Evolutionary conservation across 2,113 vertebrate species (phyloP).

Genomic region (Ammodytes dubius): DNA sequence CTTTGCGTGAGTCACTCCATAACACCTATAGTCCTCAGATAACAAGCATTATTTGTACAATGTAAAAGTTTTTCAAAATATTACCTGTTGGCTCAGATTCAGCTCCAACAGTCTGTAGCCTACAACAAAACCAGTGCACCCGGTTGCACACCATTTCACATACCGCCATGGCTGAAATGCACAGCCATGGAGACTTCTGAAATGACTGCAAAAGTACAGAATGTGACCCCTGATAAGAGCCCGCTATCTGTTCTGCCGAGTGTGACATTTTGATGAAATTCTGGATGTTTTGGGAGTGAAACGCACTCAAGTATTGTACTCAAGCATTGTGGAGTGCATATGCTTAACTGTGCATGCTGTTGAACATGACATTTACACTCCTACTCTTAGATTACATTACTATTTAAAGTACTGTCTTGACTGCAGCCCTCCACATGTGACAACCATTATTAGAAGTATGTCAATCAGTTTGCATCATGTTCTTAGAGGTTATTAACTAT

Average conservation of each 20-base stretch:
- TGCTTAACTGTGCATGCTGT: slow-evolving; percentile 28
- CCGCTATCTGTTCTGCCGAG: slow-evolving; percentile 57
- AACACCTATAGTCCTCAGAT: slow-evolving; percentile 41
- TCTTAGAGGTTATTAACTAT: neutral
- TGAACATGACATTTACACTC: slow-evolving; percentile 23
- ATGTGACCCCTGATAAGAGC: slow-evolving; percentile 66
- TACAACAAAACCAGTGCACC: slow-evolving; percentile 49
- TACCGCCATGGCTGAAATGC: slow-evolving; percentile 38
- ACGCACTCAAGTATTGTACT: slow-evolving; percentile 55
- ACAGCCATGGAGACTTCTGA: slow-evolving; percentile 54
- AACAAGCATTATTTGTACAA: slow-evolving; percentile 27
- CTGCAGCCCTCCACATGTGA: neutral
- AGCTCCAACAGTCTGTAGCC: slow-evolving; percentile 39
- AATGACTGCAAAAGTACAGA: slow-evolving; percentile 60
- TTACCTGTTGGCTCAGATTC: slow-evolving; percentile 57
- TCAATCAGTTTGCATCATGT: neutral
- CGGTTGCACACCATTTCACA: slow-evolving; percentile 31
- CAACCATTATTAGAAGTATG: neutral
- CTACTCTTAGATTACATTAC: neutral
- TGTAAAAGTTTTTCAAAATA: slow-evolving; percentile 35
- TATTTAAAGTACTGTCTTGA: neutral
- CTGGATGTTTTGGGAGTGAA: slow-evolving; percentile 39
- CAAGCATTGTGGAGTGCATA: slow-evolving; percentile 34
- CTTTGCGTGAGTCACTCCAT: slow-evolving; percentile 9
- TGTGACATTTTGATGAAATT: slow-evolving; percentile 76